Percentiles rank a stretch among this genome's conserved stretches.
These are phyloP conservation scores for Morpho achilles DNA, from an alignment of 2,888 invertebrate genomes.

Conservation along the genomic window DNA sequence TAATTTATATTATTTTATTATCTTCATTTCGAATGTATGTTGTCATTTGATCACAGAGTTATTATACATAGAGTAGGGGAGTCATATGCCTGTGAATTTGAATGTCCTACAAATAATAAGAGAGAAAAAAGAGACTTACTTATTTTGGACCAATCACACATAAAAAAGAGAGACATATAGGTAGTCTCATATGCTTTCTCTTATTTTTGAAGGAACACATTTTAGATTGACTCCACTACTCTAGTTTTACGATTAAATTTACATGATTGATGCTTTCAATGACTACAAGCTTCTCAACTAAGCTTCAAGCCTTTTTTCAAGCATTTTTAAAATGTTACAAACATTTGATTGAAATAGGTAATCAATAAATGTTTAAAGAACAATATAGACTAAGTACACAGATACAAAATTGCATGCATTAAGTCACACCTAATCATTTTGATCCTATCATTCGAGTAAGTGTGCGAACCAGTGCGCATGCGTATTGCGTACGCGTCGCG, in stretches of 20 bases:
- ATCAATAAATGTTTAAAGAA: not conserved
- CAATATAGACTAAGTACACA: not conserved
- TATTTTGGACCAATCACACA: too few species aligned
- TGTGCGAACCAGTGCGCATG: constrained; percentile 49
- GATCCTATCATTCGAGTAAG: constrained; percentile 6
- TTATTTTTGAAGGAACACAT: not conserved
- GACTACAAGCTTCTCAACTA: too few species aligned
- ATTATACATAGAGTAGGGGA: too few species aligned
- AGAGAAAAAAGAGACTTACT: too few species aligned
- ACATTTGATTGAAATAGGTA: not conserved
- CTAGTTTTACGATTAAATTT: not conserved
- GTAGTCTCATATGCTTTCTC: too few species aligned
- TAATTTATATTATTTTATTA: too few species aligned
- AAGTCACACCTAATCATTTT: constrained; percentile 5
- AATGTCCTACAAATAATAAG: too few species aligned
- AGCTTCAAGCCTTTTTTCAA: not conserved
- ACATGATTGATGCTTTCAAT: too few species aligned
- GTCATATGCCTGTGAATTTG: too few species aligned
- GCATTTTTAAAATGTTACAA: not conserved
- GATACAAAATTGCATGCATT: constrained; percentile 21
- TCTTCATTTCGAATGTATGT: too few species aligned
- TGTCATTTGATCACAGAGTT: too few species aligned
- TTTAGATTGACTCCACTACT: not conserved
- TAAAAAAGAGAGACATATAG: too few species aligned
- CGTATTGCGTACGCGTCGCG: constrained; percentile 62